Evolutionary conservation across 2,797 vertebrate genomes (phyloP).

Genomic region (Chaunax sp.): DNA sequence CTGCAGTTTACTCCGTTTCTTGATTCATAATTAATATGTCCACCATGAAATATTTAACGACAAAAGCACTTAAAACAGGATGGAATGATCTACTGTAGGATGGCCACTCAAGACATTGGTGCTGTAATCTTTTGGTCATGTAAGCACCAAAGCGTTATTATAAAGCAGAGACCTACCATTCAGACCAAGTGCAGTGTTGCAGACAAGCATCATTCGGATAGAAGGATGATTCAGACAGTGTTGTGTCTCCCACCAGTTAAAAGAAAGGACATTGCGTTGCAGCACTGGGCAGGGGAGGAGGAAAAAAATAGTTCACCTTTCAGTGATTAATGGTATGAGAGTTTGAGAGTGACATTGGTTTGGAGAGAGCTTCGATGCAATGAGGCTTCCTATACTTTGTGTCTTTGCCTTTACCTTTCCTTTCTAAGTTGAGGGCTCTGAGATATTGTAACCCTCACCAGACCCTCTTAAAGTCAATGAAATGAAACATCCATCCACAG

Average conservation of each 20-base stretch:
- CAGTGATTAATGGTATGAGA: slow-evolving; percentile 21
- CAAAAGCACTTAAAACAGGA: slow-evolving; percentile 48
- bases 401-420: too few relatives aligned
- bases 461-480: slow-evolving; percentile 23
- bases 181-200: slow-evolving; percentile 19
- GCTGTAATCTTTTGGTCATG: slow-evolving; percentile 1
- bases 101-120: slow-evolving; percentile 7
- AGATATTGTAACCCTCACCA: slow-evolving; percentile 16
- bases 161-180: slow-evolving; percentile 14
- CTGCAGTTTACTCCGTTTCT: slow-evolving; percentile 42
- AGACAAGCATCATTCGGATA: slow-evolving; percentile 24
- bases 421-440: slow-evolving; percentile 2
- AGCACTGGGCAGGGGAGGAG: slow-evolving; percentile 5
- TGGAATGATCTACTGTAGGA: slow-evolving; percentile 27
- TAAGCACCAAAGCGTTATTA: slow-evolving; percentile 5
- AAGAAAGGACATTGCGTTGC: slow-evolving; percentile 28
- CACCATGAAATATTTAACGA: slow-evolving; percentile 69
- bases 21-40: slow-evolving; percentile 66
- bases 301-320: slow-evolving; percentile 24
- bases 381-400: neutral
- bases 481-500: slow-evolving; percentile 23
- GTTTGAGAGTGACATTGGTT: slow-evolving; percentile 9
- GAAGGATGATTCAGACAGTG: slow-evolving; percentile 25
- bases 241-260: slow-evolving; percentile 15
- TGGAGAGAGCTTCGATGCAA: slow-evolving; percentile 15